Conservation (phyloP, 2,797 vertebrate genomes). For the Aotus griseimembra region DNA sequence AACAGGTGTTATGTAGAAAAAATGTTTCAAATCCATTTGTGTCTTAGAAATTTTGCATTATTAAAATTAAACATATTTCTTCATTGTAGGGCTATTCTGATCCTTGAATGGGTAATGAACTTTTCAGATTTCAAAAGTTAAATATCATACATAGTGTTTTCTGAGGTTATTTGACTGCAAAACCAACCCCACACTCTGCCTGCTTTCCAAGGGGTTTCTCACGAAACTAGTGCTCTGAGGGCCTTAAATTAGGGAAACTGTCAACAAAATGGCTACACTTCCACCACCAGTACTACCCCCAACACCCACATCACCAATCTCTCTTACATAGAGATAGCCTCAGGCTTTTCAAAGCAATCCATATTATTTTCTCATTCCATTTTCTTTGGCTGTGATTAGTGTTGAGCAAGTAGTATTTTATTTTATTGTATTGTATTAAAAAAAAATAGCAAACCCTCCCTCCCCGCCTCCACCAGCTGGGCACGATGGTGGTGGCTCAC, state of each 20-base stretch:
- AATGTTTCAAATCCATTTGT: not conserved
- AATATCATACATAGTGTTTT: not conserved
- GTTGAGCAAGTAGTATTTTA: not conserved
- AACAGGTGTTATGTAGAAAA: not conserved
- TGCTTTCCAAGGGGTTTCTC: not conserved
- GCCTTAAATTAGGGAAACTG: not conserved
- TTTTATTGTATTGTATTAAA: too few relatives aligned
- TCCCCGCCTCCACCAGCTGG: too few relatives aligned
- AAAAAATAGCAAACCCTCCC: too few relatives aligned
- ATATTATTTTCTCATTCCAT: not conserved
- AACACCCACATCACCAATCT: not conserved
- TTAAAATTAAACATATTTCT: slow-evolving; percentile 32
- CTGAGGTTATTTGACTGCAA: not conserved
- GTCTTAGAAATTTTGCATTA: not conserved
- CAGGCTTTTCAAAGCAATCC: not conserved
- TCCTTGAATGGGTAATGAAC: not conserved
- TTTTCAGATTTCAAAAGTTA: not conserved
- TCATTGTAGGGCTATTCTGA: not conserved
- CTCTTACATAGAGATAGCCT: not conserved
- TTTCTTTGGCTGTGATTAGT: not conserved
- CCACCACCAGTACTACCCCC: not conserved
- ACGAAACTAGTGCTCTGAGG: not conserved
- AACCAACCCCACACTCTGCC: not conserved
- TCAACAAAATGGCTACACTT: not conserved
- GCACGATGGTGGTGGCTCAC: too few relatives aligned